Evolutionary conservation across 92 coral and sea anemone genomes (phyloP), one percentile per base, ranked within the genome.

Genomic region (Umimayanthus kanabou): DNA sequence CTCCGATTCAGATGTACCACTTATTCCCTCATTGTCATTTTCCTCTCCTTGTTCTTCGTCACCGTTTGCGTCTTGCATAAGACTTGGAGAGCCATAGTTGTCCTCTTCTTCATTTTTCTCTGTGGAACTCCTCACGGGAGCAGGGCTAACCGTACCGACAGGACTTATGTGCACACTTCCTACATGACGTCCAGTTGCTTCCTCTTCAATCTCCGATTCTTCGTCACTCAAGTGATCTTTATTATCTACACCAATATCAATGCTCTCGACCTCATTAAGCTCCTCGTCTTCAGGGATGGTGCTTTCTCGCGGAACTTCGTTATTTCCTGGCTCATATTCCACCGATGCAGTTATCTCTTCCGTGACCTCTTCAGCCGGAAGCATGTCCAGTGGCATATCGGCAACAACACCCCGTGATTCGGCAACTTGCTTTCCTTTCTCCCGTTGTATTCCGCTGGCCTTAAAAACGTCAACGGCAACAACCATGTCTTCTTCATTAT

Each of bases 381-480:
- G 80, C 58, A 85, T 69, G 67, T 89, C 94, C 81, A 89, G 53
- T 66, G 85, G 85, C 53, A 85, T 89, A 53, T 84, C 90, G 9
- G 85, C 66, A 8, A 75, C 66, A 65, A 89, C 88, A 23, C 76
- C 73, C 13, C 80, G 79, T 42, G 79, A 39, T 14, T 92, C 94
- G 14, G 11, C 77, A 22, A 92, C 86, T 87, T 89, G 85, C 28
- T 92, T 87, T 80, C 94, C 94, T 89, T 91, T 76, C 76, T 92
- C 94, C 13, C 64, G 74, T 82, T 89, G 94, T 89, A 81, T 85
- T 10, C 94, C 94, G 57, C 92, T 92, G 37, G 94, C 94, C 66
- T 92, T 88, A 73, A 89, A 92, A 20, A 92, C 58, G 39, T 85
- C 78, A 50, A 67, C 76, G 9, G 84, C 91, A 26, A 53, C 58